A percentile compares a stretch with the other conserved stretches of the same genome.
Conservation (phyloP, 2,113 vertebrate species). For the Oncorhynchus gorbuscha region DNA sequence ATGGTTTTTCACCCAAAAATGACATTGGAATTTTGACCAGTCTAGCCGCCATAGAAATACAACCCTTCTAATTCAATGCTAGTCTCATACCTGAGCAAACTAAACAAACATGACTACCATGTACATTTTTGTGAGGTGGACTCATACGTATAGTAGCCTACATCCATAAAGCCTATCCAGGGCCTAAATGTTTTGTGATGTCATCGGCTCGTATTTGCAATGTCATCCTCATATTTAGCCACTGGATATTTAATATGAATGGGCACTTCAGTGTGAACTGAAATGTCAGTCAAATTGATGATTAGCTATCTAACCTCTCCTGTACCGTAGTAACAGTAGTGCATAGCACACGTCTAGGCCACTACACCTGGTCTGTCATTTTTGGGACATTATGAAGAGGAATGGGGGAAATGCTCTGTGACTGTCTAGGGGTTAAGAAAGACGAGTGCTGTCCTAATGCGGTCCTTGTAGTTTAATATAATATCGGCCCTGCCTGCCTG, state of each 20-base stretch:
- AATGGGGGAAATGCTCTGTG: constrained; percentile 37
- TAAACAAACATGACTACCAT: background rate
- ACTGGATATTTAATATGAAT: constrained; percentile 64
- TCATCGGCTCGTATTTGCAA: constrained; percentile 43
- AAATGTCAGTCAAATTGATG: constrained; percentile 6
- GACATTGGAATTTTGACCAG: constrained; percentile 24
- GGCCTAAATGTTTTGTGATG: constrained; percentile 55
- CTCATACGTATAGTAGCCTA: constrained; percentile 4
- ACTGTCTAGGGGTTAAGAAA: constrained; percentile 45
- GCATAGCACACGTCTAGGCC: background rate
- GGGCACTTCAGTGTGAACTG: constrained; percentile 18
- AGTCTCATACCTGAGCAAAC: background rate
- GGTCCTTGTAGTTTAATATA: constrained; percentile 26
- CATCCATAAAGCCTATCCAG: constrained; percentile 64
- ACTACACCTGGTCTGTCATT: constrained; percentile 61
- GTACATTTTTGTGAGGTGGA: constrained; percentile 25
- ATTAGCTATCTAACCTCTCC: background rate
- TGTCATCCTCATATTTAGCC: constrained; percentile 62
- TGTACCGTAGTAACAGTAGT: too few species aligned
- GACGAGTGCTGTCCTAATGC: constrained; percentile 24
- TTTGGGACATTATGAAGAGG: constrained; percentile 58
- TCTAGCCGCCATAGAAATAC: background rate
- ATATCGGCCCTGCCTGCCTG: constrained; percentile 35
- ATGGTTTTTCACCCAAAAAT: constrained; percentile 46
- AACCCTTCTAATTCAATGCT: too few species aligned